phyloP scores from a whole-genome alignment of 2,888 invertebrate genomes.

The Polydrusus cervinus region DNA sequence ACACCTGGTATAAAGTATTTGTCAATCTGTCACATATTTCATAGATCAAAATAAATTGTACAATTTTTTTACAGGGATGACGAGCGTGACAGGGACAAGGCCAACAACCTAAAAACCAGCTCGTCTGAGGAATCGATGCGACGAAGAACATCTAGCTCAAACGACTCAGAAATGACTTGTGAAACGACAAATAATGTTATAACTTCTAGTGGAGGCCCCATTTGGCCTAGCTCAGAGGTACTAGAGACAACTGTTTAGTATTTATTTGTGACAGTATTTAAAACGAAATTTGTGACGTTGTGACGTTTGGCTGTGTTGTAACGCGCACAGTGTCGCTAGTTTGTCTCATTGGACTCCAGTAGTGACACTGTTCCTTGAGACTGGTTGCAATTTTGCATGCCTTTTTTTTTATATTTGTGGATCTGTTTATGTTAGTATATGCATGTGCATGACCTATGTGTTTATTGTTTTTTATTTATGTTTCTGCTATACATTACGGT shows the following conservation, averaged over 20 bases:
- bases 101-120: constrained; percentile 75
- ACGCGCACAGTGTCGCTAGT: constrained; percentile 38
- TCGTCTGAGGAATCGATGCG: constrained; percentile 78
- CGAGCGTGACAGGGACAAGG: constrained; percentile 74
- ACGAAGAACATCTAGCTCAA: constrained; percentile 76
- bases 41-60: no score
- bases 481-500: constrained; percentile 32
- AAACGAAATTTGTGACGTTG: constrained; percentile 43
- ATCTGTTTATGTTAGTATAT: constrained; percentile 33
- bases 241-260: constrained; percentile 80
- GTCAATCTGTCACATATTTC: no score
- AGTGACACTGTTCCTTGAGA: constrained; percentile 31
- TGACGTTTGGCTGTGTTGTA: constrained; percentile 49
- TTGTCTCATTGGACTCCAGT: constrained; percentile 25
- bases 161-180: constrained; percentile 70
- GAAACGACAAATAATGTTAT: constrained; percentile 30
- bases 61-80: constrained; percentile 76
- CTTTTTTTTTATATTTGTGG: constrained; percentile 32
- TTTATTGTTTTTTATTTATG: constrained; percentile 39
- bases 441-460: constrained; percentile 43
- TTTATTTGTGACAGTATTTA: constrained; percentile 49
- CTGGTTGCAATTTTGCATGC: constrained; percentile 45
- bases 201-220: constrained; percentile 35
- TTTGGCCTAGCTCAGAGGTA: constrained; percentile 73
- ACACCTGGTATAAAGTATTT: no score